These are phyloP conservation scores for Pogonus chalceus DNA, from an alignment of 1,140 invertebrate species.

Conservation along the genomic window DNA sequence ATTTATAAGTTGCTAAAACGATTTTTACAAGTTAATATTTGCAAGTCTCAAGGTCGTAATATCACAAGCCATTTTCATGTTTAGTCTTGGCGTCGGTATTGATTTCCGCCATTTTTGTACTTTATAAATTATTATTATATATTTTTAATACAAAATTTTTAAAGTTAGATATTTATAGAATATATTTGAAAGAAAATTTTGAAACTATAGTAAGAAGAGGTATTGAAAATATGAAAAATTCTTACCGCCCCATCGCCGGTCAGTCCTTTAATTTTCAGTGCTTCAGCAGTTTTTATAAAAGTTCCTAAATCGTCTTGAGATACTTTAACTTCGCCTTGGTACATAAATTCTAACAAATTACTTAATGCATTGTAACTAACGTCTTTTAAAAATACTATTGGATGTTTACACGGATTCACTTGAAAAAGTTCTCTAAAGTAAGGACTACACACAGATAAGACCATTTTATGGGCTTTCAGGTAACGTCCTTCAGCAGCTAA, in stretches of 20 bases:
- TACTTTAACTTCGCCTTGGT: constrained; percentile 77
- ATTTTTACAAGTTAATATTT: too few species aligned
- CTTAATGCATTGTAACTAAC: constrained; percentile 63
- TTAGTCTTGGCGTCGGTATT: too few species aligned
- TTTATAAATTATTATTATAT: too few species aligned
- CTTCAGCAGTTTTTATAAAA: constrained; percentile 76
- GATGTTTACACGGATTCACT: constrained; percentile 70
- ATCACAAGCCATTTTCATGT: too few species aligned
- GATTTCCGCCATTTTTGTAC: too few species aligned
- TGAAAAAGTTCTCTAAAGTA: constrained; percentile 77
- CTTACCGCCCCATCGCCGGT: constrained; percentile 38
- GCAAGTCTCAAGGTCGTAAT: too few species aligned
- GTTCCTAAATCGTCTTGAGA: constrained; percentile 70
- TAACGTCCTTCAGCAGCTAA: constrained; percentile 69
- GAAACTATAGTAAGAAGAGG: too few species aligned
- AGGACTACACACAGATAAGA: constrained; percentile 74
- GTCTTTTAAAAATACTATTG: constrained; percentile 73
- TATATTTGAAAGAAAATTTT: too few species aligned
- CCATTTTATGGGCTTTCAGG: constrained; percentile 70
- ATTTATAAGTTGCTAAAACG: too few species aligned
- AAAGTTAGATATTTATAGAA: too few species aligned
- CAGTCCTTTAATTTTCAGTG: constrained; percentile 74
- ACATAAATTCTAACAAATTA: constrained; percentile 77
- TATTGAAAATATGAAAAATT: not conserved
- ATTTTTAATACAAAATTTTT: too few species aligned